A percentile compares a stretch with the other conserved stretches of the same genome.
These are phyloP conservation scores for Nebria brevicollis DNA, from an alignment of 2,888 invertebrate genomes.

Conservation along the genomic window DNA sequence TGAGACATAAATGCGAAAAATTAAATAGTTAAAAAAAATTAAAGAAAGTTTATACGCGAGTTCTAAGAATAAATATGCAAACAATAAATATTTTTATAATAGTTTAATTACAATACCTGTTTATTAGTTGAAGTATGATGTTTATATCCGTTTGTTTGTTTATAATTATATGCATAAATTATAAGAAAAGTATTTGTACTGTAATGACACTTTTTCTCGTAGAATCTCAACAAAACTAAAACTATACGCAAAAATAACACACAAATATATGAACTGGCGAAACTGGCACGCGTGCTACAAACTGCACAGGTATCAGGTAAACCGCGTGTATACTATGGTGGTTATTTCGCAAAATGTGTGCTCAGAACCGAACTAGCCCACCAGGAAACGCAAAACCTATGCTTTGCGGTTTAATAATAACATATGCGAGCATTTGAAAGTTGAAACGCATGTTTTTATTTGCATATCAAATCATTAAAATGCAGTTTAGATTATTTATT, in stretches of 20 bases:
- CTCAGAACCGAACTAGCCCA: slow-evolving; percentile 14
- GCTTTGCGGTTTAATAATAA: background rate
- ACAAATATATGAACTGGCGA: background rate
- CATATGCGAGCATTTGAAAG: background rate
- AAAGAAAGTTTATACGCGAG: background rate
- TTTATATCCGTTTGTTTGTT: background rate
- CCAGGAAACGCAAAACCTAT: background rate
- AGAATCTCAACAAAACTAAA: background rate
- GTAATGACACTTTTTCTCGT: background rate
- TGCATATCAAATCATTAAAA: background rate
- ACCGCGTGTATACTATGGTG: background rate
- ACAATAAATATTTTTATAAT: background rate
- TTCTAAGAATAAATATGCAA: background rate
- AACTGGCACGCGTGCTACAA: slow-evolving; percentile 29
- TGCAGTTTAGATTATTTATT: background rate
- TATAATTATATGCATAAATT: background rate
- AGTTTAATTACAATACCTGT: background rate
- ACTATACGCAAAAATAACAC: slow-evolving; percentile 18
- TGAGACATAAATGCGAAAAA: background rate
- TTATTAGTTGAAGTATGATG: background rate
- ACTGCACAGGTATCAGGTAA: background rate
- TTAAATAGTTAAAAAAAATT: background rate
- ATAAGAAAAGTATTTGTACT: background rate
- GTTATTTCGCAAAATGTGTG: slow-evolving; percentile 24
- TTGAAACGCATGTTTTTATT: slow-evolving; percentile 5